These are phyloP conservation scores for Melanotaenia parkinsoni DNA, from an alignment of 2,797 vertebrate species.

Conservation along the genomic window DNA sequence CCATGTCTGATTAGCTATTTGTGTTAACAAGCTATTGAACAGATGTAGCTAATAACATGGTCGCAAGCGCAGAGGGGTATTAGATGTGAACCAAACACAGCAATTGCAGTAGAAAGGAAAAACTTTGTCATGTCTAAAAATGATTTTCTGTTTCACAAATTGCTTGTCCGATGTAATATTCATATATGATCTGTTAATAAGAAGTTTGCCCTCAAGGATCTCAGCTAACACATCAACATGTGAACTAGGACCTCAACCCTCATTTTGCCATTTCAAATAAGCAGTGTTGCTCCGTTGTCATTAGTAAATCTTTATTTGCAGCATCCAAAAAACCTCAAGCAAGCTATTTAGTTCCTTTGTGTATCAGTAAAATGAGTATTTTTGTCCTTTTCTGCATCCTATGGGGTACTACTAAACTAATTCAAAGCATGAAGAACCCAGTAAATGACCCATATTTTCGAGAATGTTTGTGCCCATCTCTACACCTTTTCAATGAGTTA, in stretches of 20 bases:
- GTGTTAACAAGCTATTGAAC: too few relatives aligned
- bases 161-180: neutral
- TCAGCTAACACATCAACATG: neutral
- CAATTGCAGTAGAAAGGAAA: neutral
- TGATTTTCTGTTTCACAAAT: neutral
- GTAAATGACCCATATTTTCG: too few relatives aligned
- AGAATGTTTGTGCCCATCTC: constrained; percentile 3
- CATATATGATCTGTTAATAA: neutral
- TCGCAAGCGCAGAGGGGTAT: neutral
- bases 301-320: neutral
- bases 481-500: constrained; percentile 1
- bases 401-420: too few relatives aligned
- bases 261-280: neutral
- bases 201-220: neutral
- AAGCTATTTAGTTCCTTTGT: neutral
- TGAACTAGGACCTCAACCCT: neutral
- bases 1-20: too few relatives aligned
- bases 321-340: constrained; percentile 12
- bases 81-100: neutral
- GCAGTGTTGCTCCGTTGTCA: neutral
- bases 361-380: neutral
- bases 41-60: too few relatives aligned
- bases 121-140: neutral
- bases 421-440: too few relatives aligned
- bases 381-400: too few relatives aligned